A percentile compares a stretch with the other conserved stretches of the same genome.
Evolutionary conservation across 2,113 vertebrate species (phyloP).

Genomic region (Cryptotis parvus): DNA sequence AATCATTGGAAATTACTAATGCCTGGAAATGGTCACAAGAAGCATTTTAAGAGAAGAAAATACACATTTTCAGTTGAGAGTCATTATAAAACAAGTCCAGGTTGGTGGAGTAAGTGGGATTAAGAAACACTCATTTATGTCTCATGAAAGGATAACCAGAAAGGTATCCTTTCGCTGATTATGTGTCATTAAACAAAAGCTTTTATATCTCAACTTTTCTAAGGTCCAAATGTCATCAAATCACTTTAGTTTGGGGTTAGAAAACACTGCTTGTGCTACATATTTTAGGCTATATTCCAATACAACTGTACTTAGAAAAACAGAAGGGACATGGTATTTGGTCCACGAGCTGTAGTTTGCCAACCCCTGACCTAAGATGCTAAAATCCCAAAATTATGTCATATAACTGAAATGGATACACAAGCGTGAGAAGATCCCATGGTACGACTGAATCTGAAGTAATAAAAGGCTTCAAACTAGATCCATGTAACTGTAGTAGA

Average conservation of each 20-base stretch:
- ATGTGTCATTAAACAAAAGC: too few relatives aligned
- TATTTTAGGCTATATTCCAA: background rate
- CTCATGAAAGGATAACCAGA: background rate
- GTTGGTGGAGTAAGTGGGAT: background rate
- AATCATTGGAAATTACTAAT: background rate
- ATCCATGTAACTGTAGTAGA: conserved; percentile 89
- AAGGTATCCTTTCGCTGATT: background rate
- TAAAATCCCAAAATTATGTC: conserved; percentile 37
- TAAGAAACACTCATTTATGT: background rate
- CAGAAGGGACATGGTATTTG: background rate
- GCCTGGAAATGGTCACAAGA: background rate
- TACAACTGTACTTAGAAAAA: conserved; percentile 32
- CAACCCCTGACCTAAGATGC: conserved; percentile 24
- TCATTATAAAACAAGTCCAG: background rate
- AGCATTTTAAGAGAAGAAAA: background rate
- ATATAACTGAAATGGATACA: conserved; percentile 90
- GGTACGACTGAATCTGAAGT: conserved; percentile 89
- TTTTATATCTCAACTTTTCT: background rate
- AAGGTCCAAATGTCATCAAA: background rate
- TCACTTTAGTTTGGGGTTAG: conserved; percentile 6
- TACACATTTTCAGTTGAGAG: background rate
- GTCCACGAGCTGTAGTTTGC: background rate
- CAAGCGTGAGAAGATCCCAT: conserved; percentile 89
- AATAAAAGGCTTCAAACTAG: conserved; percentile 87
- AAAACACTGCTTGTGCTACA: conserved; percentile 4